Evolutionary conservation across 2,888 invertebrate genomes (phyloP), one percentile per base, ranked within the genome.

Genomic region (Trisateles emortualis): DNA sequence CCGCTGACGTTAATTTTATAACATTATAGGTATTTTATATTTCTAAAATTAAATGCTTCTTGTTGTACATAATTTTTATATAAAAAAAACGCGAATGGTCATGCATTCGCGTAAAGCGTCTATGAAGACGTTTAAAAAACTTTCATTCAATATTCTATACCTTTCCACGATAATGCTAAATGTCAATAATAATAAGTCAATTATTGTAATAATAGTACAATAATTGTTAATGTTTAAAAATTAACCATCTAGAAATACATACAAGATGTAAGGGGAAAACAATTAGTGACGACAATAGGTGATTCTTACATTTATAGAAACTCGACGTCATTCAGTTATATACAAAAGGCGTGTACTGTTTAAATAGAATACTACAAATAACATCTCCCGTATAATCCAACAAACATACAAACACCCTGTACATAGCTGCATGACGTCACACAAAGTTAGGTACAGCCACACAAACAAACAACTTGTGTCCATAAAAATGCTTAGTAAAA

Each of bases 11-110:
- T 65, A 79, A 86, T 88, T 86, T 68, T 65, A 87, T 89, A 87
- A 87, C 84, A 86, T 88, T 88, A 90, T 84, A 68, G 64, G 69
- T 68, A 87, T 87, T 88, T 85, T 81, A 88, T 90, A 90, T 87
- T 84, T 88, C 90, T 92, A 92, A 90, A 91, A 90, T 91, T 92
- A 92, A 92, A 92, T 92, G 92, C 92, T 90, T 91, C 81, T 76
- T 88, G 87, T 92, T 92, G 92, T 92, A 92, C 92, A 92, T 89
- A 84, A 30, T 76, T 74, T 79, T 82, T 81, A 77, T 79, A 70
- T 83, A 83, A 79, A n/a, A n/a, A 83, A 80, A 53, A 35, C 55
- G 40, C 65, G 64, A 56, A 78, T 79, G 78, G 77, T 72, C 64
- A 56, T 71, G 68, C 78, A 81, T 73, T 71, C 77, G 67, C 60